Percentiles rank a stretch among this genome's conserved stretches.
Evolutionary conservation across 2,888 invertebrate species (phyloP).

Genomic region (Diloba caeruleocephala): DNA sequence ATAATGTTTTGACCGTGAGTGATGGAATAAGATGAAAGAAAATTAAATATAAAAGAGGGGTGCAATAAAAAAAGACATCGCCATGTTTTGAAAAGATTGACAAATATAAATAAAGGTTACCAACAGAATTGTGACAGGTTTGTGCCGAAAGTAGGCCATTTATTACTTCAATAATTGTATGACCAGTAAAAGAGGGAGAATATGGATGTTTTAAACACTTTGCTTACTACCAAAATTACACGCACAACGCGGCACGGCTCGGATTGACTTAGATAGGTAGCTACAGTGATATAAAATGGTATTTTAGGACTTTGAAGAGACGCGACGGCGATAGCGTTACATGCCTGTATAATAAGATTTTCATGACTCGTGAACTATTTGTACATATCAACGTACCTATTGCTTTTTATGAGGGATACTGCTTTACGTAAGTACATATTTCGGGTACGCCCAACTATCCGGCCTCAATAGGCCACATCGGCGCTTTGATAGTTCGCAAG

Average conservation of each 20-base stretch:
- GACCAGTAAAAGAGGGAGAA: too few relatives aligned
- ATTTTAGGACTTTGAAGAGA: too few relatives aligned
- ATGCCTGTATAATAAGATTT: too few relatives aligned
- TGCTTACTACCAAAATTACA: constrained; percentile 15
- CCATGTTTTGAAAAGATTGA: constrained; percentile 16
- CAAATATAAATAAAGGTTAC: constrained; percentile 29
- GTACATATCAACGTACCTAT: too few relatives aligned
- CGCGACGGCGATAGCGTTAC: too few relatives aligned
- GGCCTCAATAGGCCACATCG: too few relatives aligned
- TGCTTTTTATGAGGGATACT: too few relatives aligned
- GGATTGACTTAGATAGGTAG: constrained; percentile 7
- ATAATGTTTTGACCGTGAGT: constrained; percentile 22
- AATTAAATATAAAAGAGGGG: constrained; percentile 30
- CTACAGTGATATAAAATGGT: constrained; percentile 6
- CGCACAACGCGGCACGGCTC: constrained; percentile 5
- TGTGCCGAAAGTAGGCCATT: constrained; percentile 9
- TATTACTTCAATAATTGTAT: constrained; percentile 24
- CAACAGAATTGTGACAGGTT: constrained; percentile 9
- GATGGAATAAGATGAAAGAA: constrained; percentile 21
- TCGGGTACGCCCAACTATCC: too few relatives aligned
- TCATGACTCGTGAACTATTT: too few relatives aligned
- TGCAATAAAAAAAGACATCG: constrained; percentile 23
- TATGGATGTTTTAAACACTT: constrained; percentile 19
- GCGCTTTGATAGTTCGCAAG: too few relatives aligned
- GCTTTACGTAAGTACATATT: too few relatives aligned